Conservation (phyloP, 2,888 invertebrate species). For the Nipponacmea schrenckii region DNA sequence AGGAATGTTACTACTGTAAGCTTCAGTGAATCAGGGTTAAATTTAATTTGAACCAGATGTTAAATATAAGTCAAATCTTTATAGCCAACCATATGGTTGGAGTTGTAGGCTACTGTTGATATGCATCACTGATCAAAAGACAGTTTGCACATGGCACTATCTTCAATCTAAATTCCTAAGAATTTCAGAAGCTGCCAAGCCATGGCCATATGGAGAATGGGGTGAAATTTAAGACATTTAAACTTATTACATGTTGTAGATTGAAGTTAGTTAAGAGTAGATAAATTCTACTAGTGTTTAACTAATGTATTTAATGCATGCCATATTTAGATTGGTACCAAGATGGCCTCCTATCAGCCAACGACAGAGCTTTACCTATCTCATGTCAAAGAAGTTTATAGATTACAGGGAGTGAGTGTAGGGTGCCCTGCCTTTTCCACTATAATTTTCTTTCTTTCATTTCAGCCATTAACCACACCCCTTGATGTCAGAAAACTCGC, state of each 20-base stretch:
- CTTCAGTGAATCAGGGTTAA: not conserved
- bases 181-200: too few relatives aligned
- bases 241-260: too few relatives aligned
- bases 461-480: conserved; percentile 22
- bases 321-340: conserved; percentile 9
- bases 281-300: not conserved
- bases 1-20: not conserved
- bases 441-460: conserved; percentile 32
- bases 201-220: not conserved
- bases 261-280: not conserved
- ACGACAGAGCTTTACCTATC: conserved; percentile 10
- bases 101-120: not conserved
- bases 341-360: conserved; percentile 11
- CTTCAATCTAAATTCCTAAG: too few relatives aligned
- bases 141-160: not conserved
- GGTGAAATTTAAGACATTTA: not conserved
- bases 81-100: not conserved
- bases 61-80: not conserved
- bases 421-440: not conserved
- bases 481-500: conserved; percentile 26
- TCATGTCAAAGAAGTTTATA: conserved; percentile 4
- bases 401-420: not conserved
- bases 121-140: not conserved
- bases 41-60: not conserved
- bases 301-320: not conserved